Evolutionary conservation across 2,797 vertebrate genomes (phyloP).

Genomic region (Enteromius afrohamiltoni): DNA sequence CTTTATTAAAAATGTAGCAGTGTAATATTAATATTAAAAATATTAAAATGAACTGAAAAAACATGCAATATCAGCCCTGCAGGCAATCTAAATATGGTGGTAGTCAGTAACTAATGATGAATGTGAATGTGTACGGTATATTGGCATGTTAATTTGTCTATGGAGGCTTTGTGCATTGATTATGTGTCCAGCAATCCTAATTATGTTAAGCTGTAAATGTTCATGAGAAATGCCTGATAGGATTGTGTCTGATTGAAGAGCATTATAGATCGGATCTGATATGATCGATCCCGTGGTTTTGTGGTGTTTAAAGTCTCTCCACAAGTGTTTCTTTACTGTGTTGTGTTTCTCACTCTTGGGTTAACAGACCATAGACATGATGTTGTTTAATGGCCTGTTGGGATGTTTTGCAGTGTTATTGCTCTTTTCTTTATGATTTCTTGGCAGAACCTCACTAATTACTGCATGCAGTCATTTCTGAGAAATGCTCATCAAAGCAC

Average conservation of each 20-base stretch:
- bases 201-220: background rate
- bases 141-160: background rate
- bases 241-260: background rate
- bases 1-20: background rate
- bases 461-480: background rate
- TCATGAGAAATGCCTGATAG: background rate
- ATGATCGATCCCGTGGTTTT: background rate
- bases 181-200: background rate
- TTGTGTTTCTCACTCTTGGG: background rate
- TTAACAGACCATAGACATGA: background rate
- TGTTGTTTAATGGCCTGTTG: conserved; percentile 3
- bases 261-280: background rate
- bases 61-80: background rate
- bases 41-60: background rate
- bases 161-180: background rate
- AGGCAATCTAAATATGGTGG: background rate
- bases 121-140: background rate
- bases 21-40: too few relatives aligned
- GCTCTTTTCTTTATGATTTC: background rate
- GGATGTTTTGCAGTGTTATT: conserved; percentile 6
- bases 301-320: background rate
- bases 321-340: background rate
- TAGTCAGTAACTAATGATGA: background rate
- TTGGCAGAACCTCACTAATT: conserved; percentile 11
- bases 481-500: background rate